Percentiles rank a stretch among this genome's conserved stretches.
phyloP scores from a whole-genome alignment of 2,888 invertebrate genomes.

The Eubasilissa splendida region DNA sequence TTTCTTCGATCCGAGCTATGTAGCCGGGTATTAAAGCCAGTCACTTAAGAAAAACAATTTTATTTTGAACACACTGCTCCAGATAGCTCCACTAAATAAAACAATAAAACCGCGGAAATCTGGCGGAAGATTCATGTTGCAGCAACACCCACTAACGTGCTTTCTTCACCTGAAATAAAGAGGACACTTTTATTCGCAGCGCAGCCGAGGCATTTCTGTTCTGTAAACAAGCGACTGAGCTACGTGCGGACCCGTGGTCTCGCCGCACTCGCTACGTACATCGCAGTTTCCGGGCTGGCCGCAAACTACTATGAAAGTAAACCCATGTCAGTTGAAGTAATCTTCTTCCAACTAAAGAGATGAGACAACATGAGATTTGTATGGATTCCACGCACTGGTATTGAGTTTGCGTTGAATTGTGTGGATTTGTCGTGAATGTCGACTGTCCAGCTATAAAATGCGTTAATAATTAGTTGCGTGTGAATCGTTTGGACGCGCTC shows the following conservation, averaged over 20 bases:
- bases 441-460: slow-evolving; percentile 54
- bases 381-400: neutral
- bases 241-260: slow-evolving; percentile 2
- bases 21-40: too few species aligned
- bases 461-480: slow-evolving; percentile 53
- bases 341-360: neutral
- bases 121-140: slow-evolving; percentile 20
- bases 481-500: slow-evolving; percentile 48
- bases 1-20: too few species aligned
- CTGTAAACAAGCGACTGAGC: slow-evolving; percentile 6
- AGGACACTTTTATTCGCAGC: slow-evolving; percentile 9
- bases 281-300: neutral
- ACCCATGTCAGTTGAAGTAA: neutral
- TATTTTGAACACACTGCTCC: neutral
- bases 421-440: slow-evolving; percentile 34
- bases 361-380: slow-evolving; percentile 25
- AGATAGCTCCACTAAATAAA: slow-evolving; percentile 6
- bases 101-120: slow-evolving; percentile 24
- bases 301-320: slow-evolving; percentile 13
- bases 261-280: neutral
- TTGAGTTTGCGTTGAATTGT: slow-evolving; percentile 16
- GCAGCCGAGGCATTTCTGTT: neutral
- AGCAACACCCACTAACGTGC: slow-evolving; percentile 6
- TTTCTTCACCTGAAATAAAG: slow-evolving; percentile 13
- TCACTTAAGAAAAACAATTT: too few species aligned